phyloP scores from a whole-genome alignment of 2,888 invertebrate genomes.

The Thecocarcelia acutangulata region DNA sequence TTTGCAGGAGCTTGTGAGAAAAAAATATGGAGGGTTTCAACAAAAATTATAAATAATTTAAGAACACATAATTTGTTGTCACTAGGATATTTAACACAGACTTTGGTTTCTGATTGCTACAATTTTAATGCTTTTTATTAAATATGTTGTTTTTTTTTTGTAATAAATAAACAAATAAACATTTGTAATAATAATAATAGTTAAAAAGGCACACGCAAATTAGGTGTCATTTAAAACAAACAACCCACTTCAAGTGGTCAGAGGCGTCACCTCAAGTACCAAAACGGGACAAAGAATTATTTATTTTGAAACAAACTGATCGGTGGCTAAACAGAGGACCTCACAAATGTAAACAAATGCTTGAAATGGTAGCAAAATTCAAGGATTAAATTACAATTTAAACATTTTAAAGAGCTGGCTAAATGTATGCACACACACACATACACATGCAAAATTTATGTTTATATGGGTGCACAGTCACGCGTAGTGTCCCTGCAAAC shows the following conservation, averaged over 20 bases:
- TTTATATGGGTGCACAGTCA: no score
- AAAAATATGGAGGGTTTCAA: constrained; percentile 17
- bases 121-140: background rate
- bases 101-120: constrained; percentile 1
- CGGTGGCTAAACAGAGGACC: constrained; percentile 62
- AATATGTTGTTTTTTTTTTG: constrained; percentile 38
- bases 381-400: constrained; percentile 52
- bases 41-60: background rate
- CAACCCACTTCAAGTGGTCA: constrained; percentile 51
- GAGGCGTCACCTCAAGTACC: constrained; percentile 63
- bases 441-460: background rate
- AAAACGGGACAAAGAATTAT: constrained; percentile 11
- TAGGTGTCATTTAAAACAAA: constrained; percentile 38
- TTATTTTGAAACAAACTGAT: constrained; percentile 17
- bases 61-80: background rate
- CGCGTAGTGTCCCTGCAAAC: no score
- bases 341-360: constrained; percentile 66
- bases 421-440: background rate
- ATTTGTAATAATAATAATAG: constrained; percentile 46
- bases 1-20: constrained; percentile 38
- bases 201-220: constrained; percentile 53
- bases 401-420: background rate
- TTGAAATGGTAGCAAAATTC: constrained; percentile 48
- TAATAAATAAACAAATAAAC: constrained; percentile 51
- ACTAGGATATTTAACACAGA: constrained; percentile 18